Percentiles rank a stretch among this genome's conserved stretches.
phyloP scores from a whole-genome alignment of 1,140 invertebrate genomes.

The Ruditapes philippinarum region DNA sequence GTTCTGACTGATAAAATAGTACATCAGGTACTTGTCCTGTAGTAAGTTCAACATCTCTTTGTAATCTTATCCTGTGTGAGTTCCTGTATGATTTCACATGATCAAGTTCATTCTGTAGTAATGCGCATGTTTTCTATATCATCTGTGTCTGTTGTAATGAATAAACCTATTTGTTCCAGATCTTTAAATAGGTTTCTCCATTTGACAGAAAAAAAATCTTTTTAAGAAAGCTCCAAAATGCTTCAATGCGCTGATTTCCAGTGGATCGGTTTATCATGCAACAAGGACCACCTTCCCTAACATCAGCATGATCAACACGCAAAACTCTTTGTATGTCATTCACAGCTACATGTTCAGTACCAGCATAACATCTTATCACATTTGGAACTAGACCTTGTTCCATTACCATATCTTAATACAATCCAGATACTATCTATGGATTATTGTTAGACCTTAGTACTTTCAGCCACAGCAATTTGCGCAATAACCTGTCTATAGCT shows the following conservation, averaged over 20 bases:
- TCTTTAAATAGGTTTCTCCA: not conserved
- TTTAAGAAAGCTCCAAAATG: constrained; percentile 14
- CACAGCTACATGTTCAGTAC: not conserved
- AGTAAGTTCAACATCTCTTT: not conserved
- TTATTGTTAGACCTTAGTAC: not conserved
- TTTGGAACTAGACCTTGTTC: not conserved
- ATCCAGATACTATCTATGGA: not conserved
- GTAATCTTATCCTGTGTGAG: not conserved
- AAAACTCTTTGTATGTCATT: not conserved
- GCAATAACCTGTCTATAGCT: constrained; percentile 15
- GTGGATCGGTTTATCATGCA: not conserved
- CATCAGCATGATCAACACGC: not conserved
- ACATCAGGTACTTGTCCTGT: constrained; percentile 13
- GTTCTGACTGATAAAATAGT: not conserved
- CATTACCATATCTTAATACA: not conserved
- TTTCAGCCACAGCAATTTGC: constrained; percentile 41
- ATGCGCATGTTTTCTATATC: not conserved
- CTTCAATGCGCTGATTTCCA: not conserved
- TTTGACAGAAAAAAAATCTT: not conserved
- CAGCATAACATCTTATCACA: not conserved
- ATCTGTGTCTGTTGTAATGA: not conserved
- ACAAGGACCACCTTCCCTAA: not conserved
- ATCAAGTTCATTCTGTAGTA: constrained; percentile 1
- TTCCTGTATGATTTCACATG: not conserved
- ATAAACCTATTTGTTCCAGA: not conserved